These are phyloP conservation scores for Henricia sp. DNA, from an alignment of 53 echinoderm and acorn worm genomes.

Conservation along the genomic window DNA sequence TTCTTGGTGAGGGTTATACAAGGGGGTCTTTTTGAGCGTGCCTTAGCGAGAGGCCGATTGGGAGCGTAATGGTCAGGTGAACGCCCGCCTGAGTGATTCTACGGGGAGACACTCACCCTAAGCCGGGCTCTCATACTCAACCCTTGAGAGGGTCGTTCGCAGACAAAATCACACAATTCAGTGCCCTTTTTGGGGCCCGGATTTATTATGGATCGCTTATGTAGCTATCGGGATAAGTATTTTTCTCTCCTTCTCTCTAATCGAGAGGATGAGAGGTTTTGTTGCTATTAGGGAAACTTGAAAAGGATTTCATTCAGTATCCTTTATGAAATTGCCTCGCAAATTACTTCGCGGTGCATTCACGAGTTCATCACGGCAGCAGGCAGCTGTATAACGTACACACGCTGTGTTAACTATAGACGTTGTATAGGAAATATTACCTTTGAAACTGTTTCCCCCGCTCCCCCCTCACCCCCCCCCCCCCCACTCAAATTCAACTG, in stretches of 20 bases:
- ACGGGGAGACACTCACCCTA: conserved; percentile 27
- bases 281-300: not conserved
- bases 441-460: too few species aligned
- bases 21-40: conserved; percentile 22
- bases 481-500: too few species aligned
- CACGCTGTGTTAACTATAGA: too few species aligned
- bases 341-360: not conserved
- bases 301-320: not conserved
- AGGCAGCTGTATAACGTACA: too few species aligned
- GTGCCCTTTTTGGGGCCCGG: conserved; percentile 25
- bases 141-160: conserved; percentile 41
- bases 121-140: conserved; percentile 30
- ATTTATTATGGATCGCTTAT: conserved; percentile 55
- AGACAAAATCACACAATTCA: conserved; percentile 60
- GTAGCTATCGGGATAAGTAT: conserved; percentile 48
- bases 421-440: too few species aligned
- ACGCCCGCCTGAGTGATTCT: conserved; percentile 47
- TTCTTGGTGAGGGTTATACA: conserved; percentile 15
- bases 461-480: too few species aligned
- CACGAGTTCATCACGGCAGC: too few species aligned
- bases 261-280: not conserved
- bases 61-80: conserved; percentile 36
- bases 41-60: conserved; percentile 12
- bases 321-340: not conserved
- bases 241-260: too few species aligned